Evolutionary conservation across 2,888 invertebrate species (phyloP), one percentile per base, ranked within the genome.

Genomic region (Lasioglossum oenotherae): DNA sequence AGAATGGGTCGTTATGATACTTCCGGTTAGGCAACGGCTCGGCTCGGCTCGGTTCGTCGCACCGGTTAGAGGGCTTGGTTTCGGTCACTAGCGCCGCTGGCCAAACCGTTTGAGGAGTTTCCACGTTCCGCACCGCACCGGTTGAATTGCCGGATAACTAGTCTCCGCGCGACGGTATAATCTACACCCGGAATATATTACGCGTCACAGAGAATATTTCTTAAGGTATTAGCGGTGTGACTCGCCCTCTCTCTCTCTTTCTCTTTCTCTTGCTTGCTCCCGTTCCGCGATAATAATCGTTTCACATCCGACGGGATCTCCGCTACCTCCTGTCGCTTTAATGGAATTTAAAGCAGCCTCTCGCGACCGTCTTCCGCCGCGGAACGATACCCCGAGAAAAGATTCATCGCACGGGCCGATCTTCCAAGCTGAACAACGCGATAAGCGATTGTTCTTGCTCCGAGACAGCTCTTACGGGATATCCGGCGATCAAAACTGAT

Each of bases 1-100:
- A 84, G 87, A 89, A 89, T 88, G 82, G 82, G 53, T 78, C 77
- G 88, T 88, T 88, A 88, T 85, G 87, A 87, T 85, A 89, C 89
- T 88, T 87, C 84, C 87, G 72, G 64, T 31, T 64, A 64, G 64
- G 82, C 78, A 76, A 81, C 82, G 84, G 82, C 84, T 77, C 64
- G 31, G 64, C 64, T 64, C 81, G 84, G 81, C 86, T 77, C 64
- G 64, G 64, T 31, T 64, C 64, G 27, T 27, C 60, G 64, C 64
- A 64, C 75, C 78, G n/a, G 80, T 80, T 85, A 87, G 88, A 81
- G 75, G 74, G 84, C 49, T 57, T n/a, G 57, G 57, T 57, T 57
- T 57, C n/a, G 74, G 64, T 14, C 78, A 60, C 67, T n/a, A 19
- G 53, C 49, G 41, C 69, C 44, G 73, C 44, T 49, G 57, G 80